phyloP scores from a whole-genome alignment of 2,113 vertebrate genomes.

The Dryoscopus gambensis region DNA sequence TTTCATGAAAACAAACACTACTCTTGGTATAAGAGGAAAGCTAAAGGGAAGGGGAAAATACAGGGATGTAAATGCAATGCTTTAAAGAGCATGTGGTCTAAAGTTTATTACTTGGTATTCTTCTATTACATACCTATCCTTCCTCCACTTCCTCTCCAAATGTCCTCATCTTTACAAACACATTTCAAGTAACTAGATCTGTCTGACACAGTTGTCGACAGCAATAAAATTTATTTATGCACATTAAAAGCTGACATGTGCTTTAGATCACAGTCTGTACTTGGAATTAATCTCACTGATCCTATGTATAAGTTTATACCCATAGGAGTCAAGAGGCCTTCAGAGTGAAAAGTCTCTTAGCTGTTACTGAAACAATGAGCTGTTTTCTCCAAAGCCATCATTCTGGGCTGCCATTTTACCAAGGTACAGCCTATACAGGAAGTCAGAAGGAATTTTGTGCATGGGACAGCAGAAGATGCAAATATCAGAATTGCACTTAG shows the following conservation, averaged over 20 bases:
- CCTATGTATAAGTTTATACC: background rate
- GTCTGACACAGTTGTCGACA: background rate
- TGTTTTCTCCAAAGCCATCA: background rate
- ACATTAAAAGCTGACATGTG: background rate
- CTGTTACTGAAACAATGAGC: background rate
- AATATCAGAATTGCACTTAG: background rate
- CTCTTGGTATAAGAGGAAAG: background rate
- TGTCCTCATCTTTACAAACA: background rate
- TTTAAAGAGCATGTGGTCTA: background rate
- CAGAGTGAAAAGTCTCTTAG: background rate
- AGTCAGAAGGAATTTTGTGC: background rate
- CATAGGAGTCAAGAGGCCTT: background rate
- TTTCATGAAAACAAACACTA: background rate
- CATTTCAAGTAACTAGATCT: background rate
- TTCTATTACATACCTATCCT: background rate
- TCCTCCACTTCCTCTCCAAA: background rate
- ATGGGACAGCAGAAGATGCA: background rate
- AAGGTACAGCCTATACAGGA: background rate
- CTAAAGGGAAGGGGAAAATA: background rate
- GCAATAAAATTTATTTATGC: background rate
- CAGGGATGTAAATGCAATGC: background rate
- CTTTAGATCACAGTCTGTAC: background rate
- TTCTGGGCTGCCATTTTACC: background rate
- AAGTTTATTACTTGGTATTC: background rate
- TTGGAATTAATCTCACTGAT: background rate